Evolutionary conservation across 2,888 invertebrate genomes (phyloP).

Genomic region (Agonopterix alstromeriana): DNA sequence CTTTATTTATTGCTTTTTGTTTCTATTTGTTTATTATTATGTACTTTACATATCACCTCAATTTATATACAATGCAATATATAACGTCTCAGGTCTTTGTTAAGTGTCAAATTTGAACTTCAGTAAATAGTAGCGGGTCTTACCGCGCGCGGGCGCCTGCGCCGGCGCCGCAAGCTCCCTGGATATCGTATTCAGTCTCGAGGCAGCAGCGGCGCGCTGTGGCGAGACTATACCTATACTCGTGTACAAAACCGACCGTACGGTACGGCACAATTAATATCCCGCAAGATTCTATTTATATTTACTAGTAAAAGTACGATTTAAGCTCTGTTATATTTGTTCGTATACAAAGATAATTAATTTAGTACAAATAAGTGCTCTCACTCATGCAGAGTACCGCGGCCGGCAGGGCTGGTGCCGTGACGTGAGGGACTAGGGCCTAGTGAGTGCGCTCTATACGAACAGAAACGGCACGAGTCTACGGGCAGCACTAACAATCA

Average conservation of each 20-base stretch:
- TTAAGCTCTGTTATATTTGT: conserved; percentile 74
- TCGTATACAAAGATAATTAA: conserved; percentile 70
- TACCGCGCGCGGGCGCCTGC: no score
- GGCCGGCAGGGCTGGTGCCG: background rate
- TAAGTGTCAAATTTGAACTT: no score
- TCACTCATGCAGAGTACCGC: background rate
- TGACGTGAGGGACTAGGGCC: conserved; percentile 21
- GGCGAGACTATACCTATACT: background rate
- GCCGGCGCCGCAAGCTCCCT: conserved; percentile 37
- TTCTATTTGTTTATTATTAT: conserved; percentile 59
- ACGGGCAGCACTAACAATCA: conserved; percentile 64
- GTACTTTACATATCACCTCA: conserved; percentile 71
- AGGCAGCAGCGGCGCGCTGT: conserved; percentile 17
- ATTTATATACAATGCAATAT: conserved; percentile 39
- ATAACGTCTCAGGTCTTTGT: no score
- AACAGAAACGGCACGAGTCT: conserved; percentile 32
- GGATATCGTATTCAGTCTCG: conserved; percentile 60
- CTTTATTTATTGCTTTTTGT: conserved; percentile 75
- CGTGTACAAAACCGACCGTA: background rate
- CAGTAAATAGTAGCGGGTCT: conserved; percentile 4
- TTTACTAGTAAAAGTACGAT: conserved; percentile 40
- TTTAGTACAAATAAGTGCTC: conserved; percentile 1
- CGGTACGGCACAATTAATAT: background rate
- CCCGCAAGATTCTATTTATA: conserved; percentile 33
- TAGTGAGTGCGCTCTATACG: conserved; percentile 51